Evolutionary conservation across 2,113 vertebrate genomes (phyloP).

Genomic region (Silurus asotus): DNA sequence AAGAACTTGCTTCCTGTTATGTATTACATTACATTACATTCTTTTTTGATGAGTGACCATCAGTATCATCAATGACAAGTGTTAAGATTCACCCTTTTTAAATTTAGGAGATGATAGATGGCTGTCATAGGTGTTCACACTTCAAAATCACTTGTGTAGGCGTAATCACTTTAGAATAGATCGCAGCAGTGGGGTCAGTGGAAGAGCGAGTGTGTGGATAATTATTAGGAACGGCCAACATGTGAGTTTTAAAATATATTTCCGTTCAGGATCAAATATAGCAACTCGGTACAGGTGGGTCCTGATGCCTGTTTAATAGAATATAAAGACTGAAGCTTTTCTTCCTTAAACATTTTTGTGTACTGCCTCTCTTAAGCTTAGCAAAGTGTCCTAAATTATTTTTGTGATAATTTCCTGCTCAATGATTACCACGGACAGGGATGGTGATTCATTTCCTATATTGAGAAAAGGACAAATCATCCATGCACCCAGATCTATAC

Average conservation of each 20-base stretch:
- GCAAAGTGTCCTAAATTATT: background rate
- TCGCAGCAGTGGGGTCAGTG: background rate
- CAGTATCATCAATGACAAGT: constrained; percentile 1
- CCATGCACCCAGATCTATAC: background rate
- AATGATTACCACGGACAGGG: background rate
- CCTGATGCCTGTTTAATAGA: background rate
- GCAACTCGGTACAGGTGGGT: background rate
- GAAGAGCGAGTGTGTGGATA: background rate
- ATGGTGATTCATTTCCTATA: background rate
- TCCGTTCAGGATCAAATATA: background rate
- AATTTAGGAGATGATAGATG: background rate
- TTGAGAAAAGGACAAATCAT: constrained; percentile 3
- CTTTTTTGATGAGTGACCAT: background rate
- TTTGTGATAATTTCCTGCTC: background rate
- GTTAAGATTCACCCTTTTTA: background rate
- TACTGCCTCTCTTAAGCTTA: background rate
- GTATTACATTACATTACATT: background rate
- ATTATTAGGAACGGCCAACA: background rate
- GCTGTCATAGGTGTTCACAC: background rate
- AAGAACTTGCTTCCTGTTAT: background rate
- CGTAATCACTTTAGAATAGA: background rate
- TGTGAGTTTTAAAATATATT: background rate
- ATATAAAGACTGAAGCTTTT: constrained; percentile 6
- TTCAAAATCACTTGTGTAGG: background rate
- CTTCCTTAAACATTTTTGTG: background rate